Percentiles rank a stretch among this genome's conserved stretches.
Evolutionary conservation across 2,888 invertebrate species (phyloP).

Genomic region (Orthosia gracilis): DNA sequence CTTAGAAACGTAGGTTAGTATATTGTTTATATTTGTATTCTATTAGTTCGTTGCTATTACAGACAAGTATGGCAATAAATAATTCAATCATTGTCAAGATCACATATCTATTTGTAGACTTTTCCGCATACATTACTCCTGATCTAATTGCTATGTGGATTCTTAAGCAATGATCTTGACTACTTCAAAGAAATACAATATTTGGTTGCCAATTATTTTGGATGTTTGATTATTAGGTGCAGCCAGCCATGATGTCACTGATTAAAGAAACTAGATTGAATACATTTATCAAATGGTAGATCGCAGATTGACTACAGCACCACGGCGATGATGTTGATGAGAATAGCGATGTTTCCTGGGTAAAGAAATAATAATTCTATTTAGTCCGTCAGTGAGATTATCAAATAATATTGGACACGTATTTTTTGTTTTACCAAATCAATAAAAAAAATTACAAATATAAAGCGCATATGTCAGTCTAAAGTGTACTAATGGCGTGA

Average conservation of each 20-base stretch:
- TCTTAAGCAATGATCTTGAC: constrained; percentile 22
- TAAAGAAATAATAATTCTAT: too few species aligned
- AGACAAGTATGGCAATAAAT: not conserved
- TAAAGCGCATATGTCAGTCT: too few species aligned
- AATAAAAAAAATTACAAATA: too few species aligned
- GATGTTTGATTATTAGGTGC: constrained; percentile 11
- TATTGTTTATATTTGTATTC: not conserved
- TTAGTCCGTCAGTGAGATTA: too few species aligned
- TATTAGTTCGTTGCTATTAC: not conserved
- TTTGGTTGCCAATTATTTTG: constrained; percentile 29
- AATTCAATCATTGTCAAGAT: constrained; percentile 26
- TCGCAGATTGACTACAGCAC: not conserved
- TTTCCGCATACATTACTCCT: constrained; percentile 19
- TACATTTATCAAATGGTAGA: not conserved
- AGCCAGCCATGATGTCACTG: constrained; percentile 16
- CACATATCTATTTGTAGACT: constrained; percentile 20
- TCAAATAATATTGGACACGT: too few species aligned
- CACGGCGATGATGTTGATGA: not conserved
- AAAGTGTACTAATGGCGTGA: too few species aligned
- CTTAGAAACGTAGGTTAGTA: too few species aligned
- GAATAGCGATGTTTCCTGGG: not conserved
- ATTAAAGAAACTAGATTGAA: constrained; percentile 8
- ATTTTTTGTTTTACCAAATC: too few species aligned
- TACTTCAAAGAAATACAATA: constrained; percentile 31
- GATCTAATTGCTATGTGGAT: constrained; percentile 1